Evolutionary conservation across 2,797 vertebrate species (phyloP).

Genomic region (Acipenser ruthenus): DNA sequence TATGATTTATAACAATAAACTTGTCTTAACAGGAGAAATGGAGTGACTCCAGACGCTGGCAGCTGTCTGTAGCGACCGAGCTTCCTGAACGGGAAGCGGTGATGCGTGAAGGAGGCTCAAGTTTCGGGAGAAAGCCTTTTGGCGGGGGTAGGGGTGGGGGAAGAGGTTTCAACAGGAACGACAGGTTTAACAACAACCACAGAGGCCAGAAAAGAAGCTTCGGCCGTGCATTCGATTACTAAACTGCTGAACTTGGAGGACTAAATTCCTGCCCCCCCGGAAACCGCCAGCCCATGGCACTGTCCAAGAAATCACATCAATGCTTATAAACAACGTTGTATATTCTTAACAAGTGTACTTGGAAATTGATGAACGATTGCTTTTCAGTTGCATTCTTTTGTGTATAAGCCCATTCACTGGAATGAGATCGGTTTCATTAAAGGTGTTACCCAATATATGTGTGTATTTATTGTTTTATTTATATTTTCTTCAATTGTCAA

Average conservation of each 20-base stretch:
- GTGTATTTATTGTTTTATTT: not conserved
- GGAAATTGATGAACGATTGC: conserved; percentile 59
- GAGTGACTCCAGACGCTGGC: conserved; percentile 81
- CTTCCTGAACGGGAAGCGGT: conserved; percentile 80
- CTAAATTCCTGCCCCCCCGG: conserved; percentile 21
- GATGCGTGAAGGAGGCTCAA: conserved; percentile 36
- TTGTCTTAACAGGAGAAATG: conserved; percentile 65
- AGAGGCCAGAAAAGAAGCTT: conserved; percentile 65
- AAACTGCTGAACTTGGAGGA: conserved; percentile 21
- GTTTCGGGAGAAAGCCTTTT: conserved; percentile 50
- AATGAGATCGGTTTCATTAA: conserved; percentile 52
- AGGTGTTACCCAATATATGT: conserved; percentile 30
- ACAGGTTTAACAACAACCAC: conserved; percentile 36
- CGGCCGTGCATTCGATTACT: conserved; percentile 60
- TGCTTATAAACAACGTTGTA: conserved; percentile 6
- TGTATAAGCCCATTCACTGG: conserved; percentile 47
- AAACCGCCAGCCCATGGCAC: conserved; percentile 2
- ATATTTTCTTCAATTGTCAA: conserved; percentile 7
- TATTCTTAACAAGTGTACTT: conserved; percentile 33
- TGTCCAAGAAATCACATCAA: conserved; percentile 7
- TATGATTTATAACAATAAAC: not conserved
- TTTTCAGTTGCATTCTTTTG: conserved; percentile 30
- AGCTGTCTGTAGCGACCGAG: conserved; percentile 72
- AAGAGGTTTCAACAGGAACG: conserved; percentile 31
- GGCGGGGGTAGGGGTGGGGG: conserved; percentile 37